These are phyloP conservation scores for Zaprionus obscuricornis DNA, from an alignment of 2,888 invertebrate genomes.

Conservation along the genomic window DNA sequence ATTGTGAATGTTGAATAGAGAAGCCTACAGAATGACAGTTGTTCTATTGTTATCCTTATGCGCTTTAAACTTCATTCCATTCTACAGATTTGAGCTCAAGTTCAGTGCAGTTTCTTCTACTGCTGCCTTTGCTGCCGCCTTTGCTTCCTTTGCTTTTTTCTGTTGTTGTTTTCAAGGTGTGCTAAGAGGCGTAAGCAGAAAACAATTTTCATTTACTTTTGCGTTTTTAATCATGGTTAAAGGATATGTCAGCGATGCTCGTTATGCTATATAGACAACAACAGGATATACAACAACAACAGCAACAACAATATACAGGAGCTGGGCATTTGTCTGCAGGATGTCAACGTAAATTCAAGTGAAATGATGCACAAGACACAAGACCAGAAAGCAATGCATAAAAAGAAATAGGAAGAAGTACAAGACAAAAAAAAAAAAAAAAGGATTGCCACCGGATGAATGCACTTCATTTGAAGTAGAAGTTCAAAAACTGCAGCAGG, in stretches of 20 bases:
- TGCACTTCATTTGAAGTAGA: constrained; percentile 78
- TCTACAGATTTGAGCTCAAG: constrained; percentile 45
- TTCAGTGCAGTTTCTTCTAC: constrained; percentile 36
- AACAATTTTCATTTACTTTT: constrained; percentile 77
- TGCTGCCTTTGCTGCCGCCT: constrained; percentile 7
- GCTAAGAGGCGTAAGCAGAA: constrained; percentile 78
- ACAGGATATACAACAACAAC: constrained; percentile 13
- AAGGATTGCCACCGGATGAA: constrained; percentile 79
- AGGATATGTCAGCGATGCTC: constrained; percentile 73
- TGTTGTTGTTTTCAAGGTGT: constrained; percentile 73
- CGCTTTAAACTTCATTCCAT: constrained; percentile 29
- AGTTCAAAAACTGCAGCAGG: constrained; percentile 20
- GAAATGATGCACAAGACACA: constrained; percentile 69
- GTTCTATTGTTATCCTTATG: constrained; percentile 39
- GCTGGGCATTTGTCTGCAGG: constrained; percentile 44
- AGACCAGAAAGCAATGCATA: constrained; percentile 24
- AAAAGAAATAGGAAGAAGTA: constrained; percentile 18
- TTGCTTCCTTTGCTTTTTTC: constrained; percentile 17
- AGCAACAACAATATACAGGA: constrained; percentile 1
- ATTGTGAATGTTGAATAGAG: too few species aligned
- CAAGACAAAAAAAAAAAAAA: constrained; percentile 27
- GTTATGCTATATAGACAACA: constrained; percentile 44
- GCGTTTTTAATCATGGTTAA: constrained; percentile 78
- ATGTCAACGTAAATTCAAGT: constrained; percentile 73
- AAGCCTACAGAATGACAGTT: constrained; percentile 36